phyloP scores from a whole-genome alignment of 2,113 vertebrate species.

The Bombycilla garrulus region DNA sequence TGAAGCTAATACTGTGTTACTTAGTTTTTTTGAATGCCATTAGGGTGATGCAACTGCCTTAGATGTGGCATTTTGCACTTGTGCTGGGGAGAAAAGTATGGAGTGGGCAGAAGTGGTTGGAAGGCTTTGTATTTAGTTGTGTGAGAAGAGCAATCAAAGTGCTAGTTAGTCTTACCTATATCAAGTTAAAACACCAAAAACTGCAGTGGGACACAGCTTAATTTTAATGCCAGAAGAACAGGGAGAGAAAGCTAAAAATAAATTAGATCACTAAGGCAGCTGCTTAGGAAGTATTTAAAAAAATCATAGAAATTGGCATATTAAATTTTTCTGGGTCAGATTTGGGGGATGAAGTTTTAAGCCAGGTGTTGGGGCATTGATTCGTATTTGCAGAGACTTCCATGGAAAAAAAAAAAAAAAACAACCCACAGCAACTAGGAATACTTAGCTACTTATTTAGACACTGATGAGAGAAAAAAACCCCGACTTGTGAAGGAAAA shows the following conservation, averaged over 20 bases:
- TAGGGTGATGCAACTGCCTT: not conserved
- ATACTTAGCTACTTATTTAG: not conserved
- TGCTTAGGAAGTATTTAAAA: conserved; percentile 39
- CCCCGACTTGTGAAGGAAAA: not conserved
- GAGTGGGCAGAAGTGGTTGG: not conserved
- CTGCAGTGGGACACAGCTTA: not conserved
- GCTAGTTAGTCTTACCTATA: not conserved
- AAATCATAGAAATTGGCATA: conserved; percentile 29
- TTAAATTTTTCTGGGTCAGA: conserved; percentile 56
- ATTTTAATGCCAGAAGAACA: conserved; percentile 7
- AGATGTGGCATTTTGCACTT: not conserved
- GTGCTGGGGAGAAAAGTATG: not conserved
- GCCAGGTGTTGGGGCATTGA: not conserved
- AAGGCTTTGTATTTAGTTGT: not conserved
- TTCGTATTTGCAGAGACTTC: not conserved
- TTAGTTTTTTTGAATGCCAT: not conserved
- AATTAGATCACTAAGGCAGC: conserved; percentile 34
- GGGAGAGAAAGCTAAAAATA: conserved; percentile 27
- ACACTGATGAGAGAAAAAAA: not conserved
- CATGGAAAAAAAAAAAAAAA: not conserved
- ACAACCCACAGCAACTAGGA: not conserved
- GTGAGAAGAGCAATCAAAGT: not conserved
- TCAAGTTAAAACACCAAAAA: not conserved
- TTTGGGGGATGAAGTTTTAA: conserved; percentile 21
- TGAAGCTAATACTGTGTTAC: not conserved